phyloP scores from a whole-genome alignment of 2,113 vertebrate species.

The Chlamydotis undulata region DNA sequence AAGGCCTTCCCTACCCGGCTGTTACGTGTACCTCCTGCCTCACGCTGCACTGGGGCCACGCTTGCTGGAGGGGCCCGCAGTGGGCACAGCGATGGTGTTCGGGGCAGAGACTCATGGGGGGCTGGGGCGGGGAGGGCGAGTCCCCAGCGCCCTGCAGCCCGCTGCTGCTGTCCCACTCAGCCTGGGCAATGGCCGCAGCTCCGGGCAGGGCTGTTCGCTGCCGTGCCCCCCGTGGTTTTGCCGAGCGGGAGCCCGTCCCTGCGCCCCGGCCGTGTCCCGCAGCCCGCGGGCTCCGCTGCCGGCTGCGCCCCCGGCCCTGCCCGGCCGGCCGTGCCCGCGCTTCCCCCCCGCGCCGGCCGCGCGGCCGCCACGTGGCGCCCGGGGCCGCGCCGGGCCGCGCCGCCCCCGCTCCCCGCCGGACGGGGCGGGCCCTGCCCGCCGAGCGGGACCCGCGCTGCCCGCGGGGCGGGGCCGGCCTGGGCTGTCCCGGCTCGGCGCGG shows the following conservation, averaged over 20 bases:
- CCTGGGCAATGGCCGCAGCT: neutral
- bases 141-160: neutral
- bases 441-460: no score
- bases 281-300: neutral
- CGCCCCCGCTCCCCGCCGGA: neutral
- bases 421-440: neutral
- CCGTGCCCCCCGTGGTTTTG: neutral
- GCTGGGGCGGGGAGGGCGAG: no score
- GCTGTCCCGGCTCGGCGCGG: no score
- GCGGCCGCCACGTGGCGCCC: slow-evolving; percentile 16
- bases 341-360: neutral
- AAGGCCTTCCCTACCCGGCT: neutral
- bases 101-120: neutral
- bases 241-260: neutral
- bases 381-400: neutral
- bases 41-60: accelerated
- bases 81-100: accelerated
- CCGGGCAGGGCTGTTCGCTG: neutral
- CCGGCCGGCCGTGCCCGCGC: neutral
- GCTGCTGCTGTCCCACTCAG: no score
- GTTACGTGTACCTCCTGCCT: neutral
- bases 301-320: neutral
- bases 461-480: no score
- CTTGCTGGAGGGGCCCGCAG: neutral
- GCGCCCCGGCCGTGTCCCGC: neutral